A percentile compares a stretch with the other conserved stretches of the same genome.
phyloP scores from a whole-genome alignment of 2,113 vertebrate species.

The Chunga burmeisteri region DNA sequence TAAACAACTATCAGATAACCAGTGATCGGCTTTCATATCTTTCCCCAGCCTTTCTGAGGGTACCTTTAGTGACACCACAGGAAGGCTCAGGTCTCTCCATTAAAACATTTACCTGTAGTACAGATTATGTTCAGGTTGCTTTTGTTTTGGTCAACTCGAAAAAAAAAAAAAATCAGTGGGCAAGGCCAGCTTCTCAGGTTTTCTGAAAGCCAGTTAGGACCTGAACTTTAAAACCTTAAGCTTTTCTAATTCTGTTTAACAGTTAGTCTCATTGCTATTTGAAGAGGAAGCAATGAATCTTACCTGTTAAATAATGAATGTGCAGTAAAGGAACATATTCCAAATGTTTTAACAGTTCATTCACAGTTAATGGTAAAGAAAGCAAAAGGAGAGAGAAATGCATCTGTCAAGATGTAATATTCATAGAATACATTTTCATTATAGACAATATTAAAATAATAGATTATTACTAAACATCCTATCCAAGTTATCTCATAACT shows the following conservation, averaged over 20 bases:
- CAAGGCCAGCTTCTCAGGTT: neutral
- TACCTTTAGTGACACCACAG: neutral
- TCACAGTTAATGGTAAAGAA: neutral
- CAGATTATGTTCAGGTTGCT: neutral
- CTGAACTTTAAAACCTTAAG: neutral
- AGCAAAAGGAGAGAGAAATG: neutral
- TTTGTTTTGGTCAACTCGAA: neutral
- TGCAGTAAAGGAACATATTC: neutral
- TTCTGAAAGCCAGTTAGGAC: neutral
- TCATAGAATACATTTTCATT: neutral
- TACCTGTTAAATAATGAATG: constrained; percentile 4
- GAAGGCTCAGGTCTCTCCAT: neutral
- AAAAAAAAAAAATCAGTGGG: neutral
- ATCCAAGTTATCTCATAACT: neutral
- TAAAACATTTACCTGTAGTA: neutral
- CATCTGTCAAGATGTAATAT: neutral
- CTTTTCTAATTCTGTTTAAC: constrained; percentile 2
- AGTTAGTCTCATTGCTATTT: neutral
- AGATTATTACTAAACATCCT: neutral
- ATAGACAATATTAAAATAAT: neutral
- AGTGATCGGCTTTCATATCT: neutral
- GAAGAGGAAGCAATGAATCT: neutral
- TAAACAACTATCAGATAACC: neutral
- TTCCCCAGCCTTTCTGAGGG: neutral
- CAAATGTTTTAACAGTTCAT: neutral